phyloP scores from a whole-genome alignment of 2,888 invertebrate genomes.

The Morinoia aosen region DNA sequence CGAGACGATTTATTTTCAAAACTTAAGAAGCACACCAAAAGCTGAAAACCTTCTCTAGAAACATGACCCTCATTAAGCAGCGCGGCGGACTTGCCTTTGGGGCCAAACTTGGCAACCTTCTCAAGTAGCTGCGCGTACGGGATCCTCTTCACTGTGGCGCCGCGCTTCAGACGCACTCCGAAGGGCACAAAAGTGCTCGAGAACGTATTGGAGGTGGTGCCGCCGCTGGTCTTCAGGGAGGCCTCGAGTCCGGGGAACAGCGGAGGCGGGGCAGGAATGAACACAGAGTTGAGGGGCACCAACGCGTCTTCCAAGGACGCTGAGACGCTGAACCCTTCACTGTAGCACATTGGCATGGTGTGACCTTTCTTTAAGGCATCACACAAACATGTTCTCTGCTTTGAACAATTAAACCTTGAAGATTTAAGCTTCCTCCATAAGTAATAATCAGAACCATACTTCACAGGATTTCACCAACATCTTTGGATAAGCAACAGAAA shows the following conservation, averaged over 20 bases:
- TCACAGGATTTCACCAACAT: background rate
- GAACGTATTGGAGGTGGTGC: background rate
- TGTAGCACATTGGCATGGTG: background rate
- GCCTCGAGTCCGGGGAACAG: background rate
- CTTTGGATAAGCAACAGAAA: background rate
- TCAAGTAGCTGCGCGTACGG: conserved; percentile 6
- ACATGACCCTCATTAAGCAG: background rate
- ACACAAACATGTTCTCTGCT: background rate
- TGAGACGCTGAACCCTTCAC: conserved; percentile 59
- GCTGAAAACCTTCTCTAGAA: background rate
- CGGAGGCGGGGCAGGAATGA: conserved; percentile 23
- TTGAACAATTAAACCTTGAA: background rate
- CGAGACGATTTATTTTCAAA: no score
- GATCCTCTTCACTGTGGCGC: background rate
- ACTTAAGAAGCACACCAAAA: background rate
- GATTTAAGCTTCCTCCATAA: background rate
- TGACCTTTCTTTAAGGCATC: background rate
- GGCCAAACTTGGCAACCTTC: conserved; percentile 33
- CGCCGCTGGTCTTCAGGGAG: background rate
- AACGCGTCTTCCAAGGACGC: conserved; percentile 56
- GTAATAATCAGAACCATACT: background rate
- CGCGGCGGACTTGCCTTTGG: background rate
- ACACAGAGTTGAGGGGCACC: background rate
- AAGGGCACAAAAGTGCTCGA: background rate
- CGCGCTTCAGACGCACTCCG: background rate